Evolutionary conservation across 2,113 vertebrate species (phyloP), one percentile per base, ranked within the genome.

Genomic region (Hydrochoerus hydrochaeris): DNA sequence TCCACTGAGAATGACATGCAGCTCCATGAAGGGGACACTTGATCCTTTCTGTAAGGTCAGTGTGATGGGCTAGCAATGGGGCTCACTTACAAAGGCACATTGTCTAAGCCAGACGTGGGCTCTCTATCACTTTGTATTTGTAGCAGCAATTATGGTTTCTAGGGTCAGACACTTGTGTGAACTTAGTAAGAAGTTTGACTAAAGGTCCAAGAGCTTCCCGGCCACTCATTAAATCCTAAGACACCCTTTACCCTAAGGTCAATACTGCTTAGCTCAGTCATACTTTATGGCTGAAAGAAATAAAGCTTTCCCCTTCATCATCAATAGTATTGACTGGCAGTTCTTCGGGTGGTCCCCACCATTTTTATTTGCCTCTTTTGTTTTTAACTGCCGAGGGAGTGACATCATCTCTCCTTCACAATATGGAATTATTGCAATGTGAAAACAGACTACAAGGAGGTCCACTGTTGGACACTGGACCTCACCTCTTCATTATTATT

Each of bases 241-340:
- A 89, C 92, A 89, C 88, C 85, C 78, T 46, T 95, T 97, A 92
- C 91, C 96, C 97, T 26, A 95, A 97, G 97, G 97, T 98, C 97
- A 98, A 44, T 86, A 71, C 35, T 81, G 65, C 96, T 95, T 60
- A 91, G 78, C 44, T 96, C 88, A 77, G 90, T 88, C 85, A 77
- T 87, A 80, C 73, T 97, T 95, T 88, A 93, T 54, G 85, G 91
- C 58, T 1, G 52, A 82, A 78, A 88, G 93, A 80, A 97, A 95
- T 92, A 95, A 97, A n/a, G 83, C 22, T 92, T 95, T 85, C 93
- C 96, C 92, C 67, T 87, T 95, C 44, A 28, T 95, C 88, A 91
- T 96, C 96, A 80, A 71, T 92, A 85, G 89, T 85, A 97, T 96
- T 97, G 97, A 98, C 41, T 92, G 92, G 80, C 96, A 95, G 92